Evolutionary conservation across 2,797 vertebrate genomes (phyloP).

Genomic region (Helostoma temminkii): DNA sequence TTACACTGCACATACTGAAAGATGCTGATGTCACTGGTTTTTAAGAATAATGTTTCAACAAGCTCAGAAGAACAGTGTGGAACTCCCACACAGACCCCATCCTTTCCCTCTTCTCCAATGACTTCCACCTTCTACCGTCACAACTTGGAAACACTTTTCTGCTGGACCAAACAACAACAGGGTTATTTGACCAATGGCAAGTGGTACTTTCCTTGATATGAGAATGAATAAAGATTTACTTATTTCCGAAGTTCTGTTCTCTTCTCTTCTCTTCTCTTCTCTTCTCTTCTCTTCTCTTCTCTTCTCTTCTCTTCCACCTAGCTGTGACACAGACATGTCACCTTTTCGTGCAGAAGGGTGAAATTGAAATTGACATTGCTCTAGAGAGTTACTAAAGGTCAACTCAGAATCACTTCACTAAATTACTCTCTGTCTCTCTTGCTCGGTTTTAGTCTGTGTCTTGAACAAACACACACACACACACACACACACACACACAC

Average conservation of each 20-base stretch:
- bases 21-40: constrained; percentile 36
- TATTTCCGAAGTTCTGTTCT: too few species aligned
- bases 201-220: too few species aligned
- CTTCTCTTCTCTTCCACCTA: constrained; percentile 17
- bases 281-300: background rate
- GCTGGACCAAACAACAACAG: background rate
- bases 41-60: too few species aligned
- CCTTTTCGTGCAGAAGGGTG: constrained; percentile 44
- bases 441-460: constrained; percentile 11
- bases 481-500: too few species aligned
- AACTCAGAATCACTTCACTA: constrained; percentile 61
- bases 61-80: too few species aligned
- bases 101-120: constrained; percentile 5
- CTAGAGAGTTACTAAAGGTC: constrained; percentile 70
- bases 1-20: constrained; percentile 21
- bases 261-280: too few species aligned
- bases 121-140: constrained; percentile 14
- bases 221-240: too few species aligned
- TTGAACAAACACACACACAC: constrained; percentile 17
- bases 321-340: constrained; percentile 44
- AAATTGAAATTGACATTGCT: constrained; percentile 71
- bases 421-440: constrained; percentile 56
- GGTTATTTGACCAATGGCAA: too few species aligned
- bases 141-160: too few species aligned
- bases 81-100: constrained; percentile 11